A percentile compares a stretch with the other conserved stretches of the same genome.
Conservation (phyloP, 2,797 vertebrate species). For the Pogoniulus pusillus region DNA sequence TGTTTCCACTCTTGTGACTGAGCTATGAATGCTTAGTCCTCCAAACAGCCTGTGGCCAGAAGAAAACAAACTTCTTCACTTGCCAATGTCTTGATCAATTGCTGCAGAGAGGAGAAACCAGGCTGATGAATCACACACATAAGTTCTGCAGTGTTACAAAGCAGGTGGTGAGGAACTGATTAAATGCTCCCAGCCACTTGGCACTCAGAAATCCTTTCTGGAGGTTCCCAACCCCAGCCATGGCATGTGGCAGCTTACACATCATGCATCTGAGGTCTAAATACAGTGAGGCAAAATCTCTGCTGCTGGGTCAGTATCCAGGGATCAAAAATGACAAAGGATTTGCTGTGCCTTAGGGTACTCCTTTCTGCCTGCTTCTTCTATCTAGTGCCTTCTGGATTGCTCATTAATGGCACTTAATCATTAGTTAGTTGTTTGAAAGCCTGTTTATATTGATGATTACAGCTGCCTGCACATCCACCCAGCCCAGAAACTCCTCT, state of each 20-base stretch:
- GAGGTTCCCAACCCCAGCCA: neutral
- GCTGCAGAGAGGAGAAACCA: neutral
- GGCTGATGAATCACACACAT: neutral
- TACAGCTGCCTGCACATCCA: neutral
- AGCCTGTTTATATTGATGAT: neutral
- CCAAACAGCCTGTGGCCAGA: neutral
- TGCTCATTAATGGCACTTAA: neutral
- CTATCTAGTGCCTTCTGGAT: neutral
- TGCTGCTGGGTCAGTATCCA: neutral
- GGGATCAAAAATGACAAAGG: neutral
- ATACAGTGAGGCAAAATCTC: neutral
- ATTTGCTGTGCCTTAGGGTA: neutral
- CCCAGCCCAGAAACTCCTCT: neutral
- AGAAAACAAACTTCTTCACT: neutral
- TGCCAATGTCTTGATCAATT: neutral
- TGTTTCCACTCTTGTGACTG: no score
- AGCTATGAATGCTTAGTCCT: no score
- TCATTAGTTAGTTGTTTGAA: neutral
- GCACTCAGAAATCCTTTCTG: slow-evolving; percentile 7
- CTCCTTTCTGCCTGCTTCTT: neutral
- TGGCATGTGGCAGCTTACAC: neutral
- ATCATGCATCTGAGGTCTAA: neutral
- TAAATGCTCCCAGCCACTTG: neutral
- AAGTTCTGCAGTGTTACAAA: neutral
- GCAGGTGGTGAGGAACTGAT: neutral